A percentile compares a stretch with the other conserved stretches of the same genome.
phyloP scores from a whole-genome alignment of 2,888 invertebrate species.

The Gasteruption jaculator region DNA sequence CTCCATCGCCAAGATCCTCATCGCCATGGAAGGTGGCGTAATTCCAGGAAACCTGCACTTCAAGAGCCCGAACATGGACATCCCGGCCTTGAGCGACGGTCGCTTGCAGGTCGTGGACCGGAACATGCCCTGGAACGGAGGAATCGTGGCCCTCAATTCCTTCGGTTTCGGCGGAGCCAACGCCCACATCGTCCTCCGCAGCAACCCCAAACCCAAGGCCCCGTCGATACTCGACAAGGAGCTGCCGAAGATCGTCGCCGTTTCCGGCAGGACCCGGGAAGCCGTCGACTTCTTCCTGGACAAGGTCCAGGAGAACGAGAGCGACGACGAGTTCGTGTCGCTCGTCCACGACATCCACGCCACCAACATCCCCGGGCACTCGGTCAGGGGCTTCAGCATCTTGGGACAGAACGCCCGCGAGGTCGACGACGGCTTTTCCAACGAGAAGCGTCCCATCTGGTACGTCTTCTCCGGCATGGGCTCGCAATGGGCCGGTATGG shows the following conservation, averaged over 20 bases:
- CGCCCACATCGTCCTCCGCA: slow-evolving; percentile 83
- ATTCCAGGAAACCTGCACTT: slow-evolving; percentile 93
- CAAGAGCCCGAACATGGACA: slow-evolving; percentile 79
- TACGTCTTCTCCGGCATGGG: slow-evolving; percentile 98
- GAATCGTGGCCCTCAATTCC: slow-evolving; percentile 90
- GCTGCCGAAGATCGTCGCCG: slow-evolving; percentile 67
- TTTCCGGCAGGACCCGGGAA: slow-evolving; percentile 82
- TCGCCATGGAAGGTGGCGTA: slow-evolving; percentile 86
- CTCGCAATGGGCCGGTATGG: slow-evolving; percentile 97
- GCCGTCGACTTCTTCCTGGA: slow-evolving; percentile 67
- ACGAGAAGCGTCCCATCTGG: slow-evolving; percentile 80
- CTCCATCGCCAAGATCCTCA: slow-evolving; percentile 83
- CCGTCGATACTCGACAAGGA: slow-evolving; percentile 54
- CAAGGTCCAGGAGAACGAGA: slow-evolving; percentile 58
- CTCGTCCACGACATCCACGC: slow-evolving; percentile 73
- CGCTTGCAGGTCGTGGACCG: slow-evolving; percentile 84
- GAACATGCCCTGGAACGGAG: slow-evolving; percentile 82
- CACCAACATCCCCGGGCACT: slow-evolving; percentile 69
- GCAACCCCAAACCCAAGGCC: slow-evolving; percentile 68
- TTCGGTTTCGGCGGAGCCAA: slow-evolving; percentile 99
- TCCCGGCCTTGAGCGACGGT: slow-evolving; percentile 87
- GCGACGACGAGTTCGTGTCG: slow-evolving; percentile 69
- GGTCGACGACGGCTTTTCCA: slow-evolving; percentile 47
- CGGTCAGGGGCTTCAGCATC: slow-evolving; percentile 77
- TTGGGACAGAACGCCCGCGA: slow-evolving; percentile 59